Evolutionary conservation across 2,797 vertebrate species (phyloP).

Genomic region (Aselliscus stoliczkanus): DNA sequence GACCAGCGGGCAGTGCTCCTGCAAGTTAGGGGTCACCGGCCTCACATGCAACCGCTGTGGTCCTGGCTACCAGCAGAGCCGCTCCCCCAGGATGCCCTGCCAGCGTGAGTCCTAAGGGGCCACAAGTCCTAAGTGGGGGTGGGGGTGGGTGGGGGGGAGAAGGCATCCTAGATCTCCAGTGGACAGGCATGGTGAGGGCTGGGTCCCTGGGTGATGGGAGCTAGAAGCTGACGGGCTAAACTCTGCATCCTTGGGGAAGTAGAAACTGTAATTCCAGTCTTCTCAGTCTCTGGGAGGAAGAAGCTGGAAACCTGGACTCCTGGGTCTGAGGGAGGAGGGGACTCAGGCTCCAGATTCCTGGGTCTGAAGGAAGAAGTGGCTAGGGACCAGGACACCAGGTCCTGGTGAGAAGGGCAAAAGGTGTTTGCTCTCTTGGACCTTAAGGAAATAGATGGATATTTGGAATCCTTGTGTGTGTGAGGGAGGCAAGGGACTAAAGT

Average conservation of each 20-base stretch:
- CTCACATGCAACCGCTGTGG: conserved; percentile 89
- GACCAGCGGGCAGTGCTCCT: conserved; percentile 91
- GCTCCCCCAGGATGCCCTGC: conserved; percentile 88
- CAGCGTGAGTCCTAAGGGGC: conserved; percentile 84
- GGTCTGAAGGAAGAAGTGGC: not conserved
- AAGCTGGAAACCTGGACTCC: not conserved
- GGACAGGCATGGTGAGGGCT: not conserved
- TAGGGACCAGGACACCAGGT: not conserved
- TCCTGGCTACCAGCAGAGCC: conserved; percentile 89
- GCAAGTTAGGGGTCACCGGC: conserved; percentile 90
- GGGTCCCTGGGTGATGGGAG: not conserved
- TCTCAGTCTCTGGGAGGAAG: not conserved
- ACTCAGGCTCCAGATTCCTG: not conserved
- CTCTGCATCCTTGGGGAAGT: not conserved
- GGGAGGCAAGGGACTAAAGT: not conserved
- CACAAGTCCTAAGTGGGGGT: not conserved
- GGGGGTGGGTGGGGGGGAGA: not conserved
- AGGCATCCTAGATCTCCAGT: not conserved
- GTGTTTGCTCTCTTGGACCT: not conserved
- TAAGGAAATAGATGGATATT: not conserved
- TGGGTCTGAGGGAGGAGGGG: not conserved
- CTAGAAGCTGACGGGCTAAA: not conserved
- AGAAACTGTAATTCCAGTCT: not conserved
- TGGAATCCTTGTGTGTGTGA: not conserved
- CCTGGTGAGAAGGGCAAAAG: not conserved